Evolutionary conservation across 2,113 vertebrate species (phyloP).

Genomic region (Hyla sarda): DNA sequence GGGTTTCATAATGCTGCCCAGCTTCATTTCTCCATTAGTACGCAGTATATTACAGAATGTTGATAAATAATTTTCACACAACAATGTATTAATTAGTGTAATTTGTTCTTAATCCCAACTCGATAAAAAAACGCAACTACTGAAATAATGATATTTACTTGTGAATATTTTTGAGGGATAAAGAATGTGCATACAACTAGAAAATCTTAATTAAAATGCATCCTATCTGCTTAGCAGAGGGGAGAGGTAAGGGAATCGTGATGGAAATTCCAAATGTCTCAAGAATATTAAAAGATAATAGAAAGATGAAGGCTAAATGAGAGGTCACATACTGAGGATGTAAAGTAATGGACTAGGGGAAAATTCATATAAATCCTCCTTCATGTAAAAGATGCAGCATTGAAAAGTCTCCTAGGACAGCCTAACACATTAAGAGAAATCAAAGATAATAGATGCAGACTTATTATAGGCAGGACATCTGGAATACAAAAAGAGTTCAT

Average conservation of each 20-base stretch:
- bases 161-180: slow-evolving; percentile 35
- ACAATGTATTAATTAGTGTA: slow-evolving; percentile 46
- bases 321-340: slow-evolving; percentile 48
- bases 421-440: slow-evolving; percentile 27
- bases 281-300: slow-evolving; percentile 48
- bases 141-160: slow-evolving; percentile 48
- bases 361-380: slow-evolving; percentile 48
- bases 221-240: slow-evolving; percentile 20
- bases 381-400: slow-evolving; percentile 36
- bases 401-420: slow-evolving; percentile 32
- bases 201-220: slow-evolving; percentile 53
- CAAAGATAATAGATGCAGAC: slow-evolving; percentile 38
- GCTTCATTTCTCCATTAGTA: slow-evolving; percentile 34
- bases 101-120: slow-evolving; percentile 39
- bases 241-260: slow-evolving; percentile 45
- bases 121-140: slow-evolving; percentile 19
- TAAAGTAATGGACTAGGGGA: slow-evolving; percentile 40
- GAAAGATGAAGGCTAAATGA: slow-evolving; percentile 46
- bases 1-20: background rate
- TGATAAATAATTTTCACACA: slow-evolving; percentile 29
- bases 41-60: slow-evolving; percentile 8
- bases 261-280: slow-evolving; percentile 42
- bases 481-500: slow-evolving; percentile 19
- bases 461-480: slow-evolving; percentile 29
- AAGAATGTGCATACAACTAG: slow-evolving; percentile 32